Base-by-base conservation (phyloP, 2,797 vertebrate genomes). In the Antennarius maculatus region DNA sequence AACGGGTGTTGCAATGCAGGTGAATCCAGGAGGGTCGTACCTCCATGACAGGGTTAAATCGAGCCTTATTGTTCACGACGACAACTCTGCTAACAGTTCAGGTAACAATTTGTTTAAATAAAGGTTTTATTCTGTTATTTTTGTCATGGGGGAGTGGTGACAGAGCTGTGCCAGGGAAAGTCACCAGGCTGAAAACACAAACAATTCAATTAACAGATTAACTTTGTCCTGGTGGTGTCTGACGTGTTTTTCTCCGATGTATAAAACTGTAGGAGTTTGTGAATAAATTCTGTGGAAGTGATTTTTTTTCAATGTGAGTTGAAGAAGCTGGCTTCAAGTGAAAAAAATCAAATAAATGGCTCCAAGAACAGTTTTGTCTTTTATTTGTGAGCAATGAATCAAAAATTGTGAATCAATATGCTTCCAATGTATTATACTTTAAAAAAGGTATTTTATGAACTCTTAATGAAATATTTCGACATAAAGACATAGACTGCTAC, bases 251-350 rank as follows among this genome's bases (percentile, higher is more conserved):
- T 61, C 39, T 55, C 37, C 39, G 13, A 7, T 68, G 48, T 29
- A 61, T 69, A 12, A 63, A 37, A 54, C 53, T 63, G 52, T 39
- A 47, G 15, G 43, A 23, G 48, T 48, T 6, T 69, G 48, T 74
- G 0, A 54, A 63, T 18, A 75, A 77, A 74, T 74, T 70, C 50
- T 69, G 5, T 78, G 71, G 61, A 7, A 56, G 54, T n/a, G 61
- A 74, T 23, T 23, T 23, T 23, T 61, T 76, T 7, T 14, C 4
- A 63, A 48, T 39, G 41, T 17, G 66, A 76, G 62, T 62, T 67
- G 53, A 86, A 83, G 84, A 92, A 91, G 79, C 89, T 88, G 89
- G 81, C 87, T 91, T 92, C 82, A 84, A 80, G 70, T 82, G 55
- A 81, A 83, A 84, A 82, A 82, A 80, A 81, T 71, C n/a, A 1